Percentiles rank a stretch among this genome's conserved stretches.
Conservation (phyloP, 2,797 vertebrate genomes). For the Gambusia yucatana region DNA sequence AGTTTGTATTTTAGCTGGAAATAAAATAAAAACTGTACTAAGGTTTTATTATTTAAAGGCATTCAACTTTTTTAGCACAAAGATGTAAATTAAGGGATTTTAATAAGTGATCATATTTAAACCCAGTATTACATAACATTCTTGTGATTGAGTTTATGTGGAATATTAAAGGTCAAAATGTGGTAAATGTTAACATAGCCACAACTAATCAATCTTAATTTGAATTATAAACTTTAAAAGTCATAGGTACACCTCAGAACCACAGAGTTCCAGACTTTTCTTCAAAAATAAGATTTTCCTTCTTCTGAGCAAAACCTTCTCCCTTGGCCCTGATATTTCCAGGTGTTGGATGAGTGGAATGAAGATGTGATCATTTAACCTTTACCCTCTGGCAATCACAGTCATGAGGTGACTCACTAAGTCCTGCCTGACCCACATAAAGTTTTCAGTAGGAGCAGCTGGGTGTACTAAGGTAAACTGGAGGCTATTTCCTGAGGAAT, state of each 20-base stretch:
- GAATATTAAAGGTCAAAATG: background rate
- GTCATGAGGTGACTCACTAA: slow-evolving; percentile 70
- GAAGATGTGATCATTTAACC: slow-evolving; percentile 52
- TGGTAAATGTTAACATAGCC: background rate
- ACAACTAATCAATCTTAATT: background rate
- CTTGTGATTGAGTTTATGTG: background rate
- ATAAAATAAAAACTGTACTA: background rate
- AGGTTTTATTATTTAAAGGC: background rate
- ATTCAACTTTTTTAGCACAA: background rate
- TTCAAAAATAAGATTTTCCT: slow-evolving; percentile 8
- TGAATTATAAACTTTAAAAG: background rate
- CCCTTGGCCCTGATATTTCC: slow-evolving; percentile 39
- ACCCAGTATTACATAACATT: background rate
- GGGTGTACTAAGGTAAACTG: slow-evolving; percentile 12
- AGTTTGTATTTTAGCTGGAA: background rate
- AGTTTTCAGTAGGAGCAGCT: slow-evolving; percentile 30
- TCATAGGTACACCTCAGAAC: background rate
- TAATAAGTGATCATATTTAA: background rate
- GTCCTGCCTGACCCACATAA: slow-evolving; percentile 68
- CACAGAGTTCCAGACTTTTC: slow-evolving; percentile 14
- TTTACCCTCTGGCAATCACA: slow-evolving; percentile 57
- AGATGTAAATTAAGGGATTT: background rate
- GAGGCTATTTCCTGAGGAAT: slow-evolving; percentile 19
- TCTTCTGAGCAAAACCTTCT: slow-evolving; percentile 10
- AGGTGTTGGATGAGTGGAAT: slow-evolving; percentile 42